phyloP scores from a whole-genome alignment of 2,888 invertebrate genomes.

The Odontocolon sp. region DNA sequence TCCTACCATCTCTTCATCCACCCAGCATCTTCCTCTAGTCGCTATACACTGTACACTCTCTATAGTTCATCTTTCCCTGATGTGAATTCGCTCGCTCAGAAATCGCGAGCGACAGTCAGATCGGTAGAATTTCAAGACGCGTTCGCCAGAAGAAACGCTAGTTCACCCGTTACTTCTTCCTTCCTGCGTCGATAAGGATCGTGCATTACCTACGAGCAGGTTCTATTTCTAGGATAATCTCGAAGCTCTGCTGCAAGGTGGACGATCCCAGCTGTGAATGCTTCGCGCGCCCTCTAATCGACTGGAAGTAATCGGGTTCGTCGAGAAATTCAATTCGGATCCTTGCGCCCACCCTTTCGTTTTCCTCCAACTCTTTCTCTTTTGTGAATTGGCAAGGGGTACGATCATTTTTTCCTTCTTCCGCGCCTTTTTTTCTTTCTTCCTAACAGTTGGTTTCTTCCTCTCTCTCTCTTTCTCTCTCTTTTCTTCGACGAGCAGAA shows the following conservation, averaged over 20 bases:
- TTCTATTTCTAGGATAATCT: conserved; percentile 60
- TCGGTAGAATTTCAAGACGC: conserved; percentile 27
- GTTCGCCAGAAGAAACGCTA: conserved; percentile 6
- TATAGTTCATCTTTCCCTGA: background rate
- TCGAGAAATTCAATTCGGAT: conserved; percentile 59
- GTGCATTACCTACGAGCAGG: conserved; percentile 46
- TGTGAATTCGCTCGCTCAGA: background rate
- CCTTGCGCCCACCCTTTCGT: conserved; percentile 17
- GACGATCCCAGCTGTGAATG: conserved; percentile 5
- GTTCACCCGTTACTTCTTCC: conserved; percentile 33
- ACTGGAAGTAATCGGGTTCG: conserved; percentile 56
- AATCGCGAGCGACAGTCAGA: conserved; percentile 46
- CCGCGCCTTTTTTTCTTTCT: conserved; percentile 18
- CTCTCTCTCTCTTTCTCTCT: conserved; percentile 24
- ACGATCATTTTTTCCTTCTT: conserved; percentile 20
- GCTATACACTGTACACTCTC: background rate
- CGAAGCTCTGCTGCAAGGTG: conserved; percentile 12
- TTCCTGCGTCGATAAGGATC: conserved; percentile 50
- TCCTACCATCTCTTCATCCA: background rate
- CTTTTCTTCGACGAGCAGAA: conserved; percentile 9
- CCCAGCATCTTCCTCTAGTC: background rate
- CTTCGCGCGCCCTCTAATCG: conserved; percentile 52
- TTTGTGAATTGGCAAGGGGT: conserved; percentile 23
- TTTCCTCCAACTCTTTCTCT: conserved; percentile 11
- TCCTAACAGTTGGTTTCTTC: conserved; percentile 15